Conservation (phyloP, 2,113 vertebrate genomes). For the Bucco capensis region DNA sequence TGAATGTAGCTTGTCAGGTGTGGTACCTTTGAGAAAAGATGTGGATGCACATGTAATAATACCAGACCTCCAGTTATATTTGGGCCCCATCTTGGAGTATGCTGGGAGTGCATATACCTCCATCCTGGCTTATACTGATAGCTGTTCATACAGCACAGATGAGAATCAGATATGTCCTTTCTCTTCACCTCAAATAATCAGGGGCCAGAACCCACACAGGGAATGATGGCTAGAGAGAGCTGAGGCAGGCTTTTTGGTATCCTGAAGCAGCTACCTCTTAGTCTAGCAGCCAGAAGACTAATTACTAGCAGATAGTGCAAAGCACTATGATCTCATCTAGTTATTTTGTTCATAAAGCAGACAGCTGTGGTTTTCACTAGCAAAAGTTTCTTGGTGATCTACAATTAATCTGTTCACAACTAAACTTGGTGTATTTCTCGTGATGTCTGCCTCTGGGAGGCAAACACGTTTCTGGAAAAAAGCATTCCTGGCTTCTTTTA, state of each 20-base stretch:
- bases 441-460: not conserved
- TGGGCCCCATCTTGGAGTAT: not conserved
- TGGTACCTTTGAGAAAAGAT: not conserved
- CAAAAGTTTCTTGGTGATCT: not conserved
- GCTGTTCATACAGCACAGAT: not conserved
- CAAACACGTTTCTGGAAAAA: not conserved
- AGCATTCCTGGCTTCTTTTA: not conserved
- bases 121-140: not conserved
- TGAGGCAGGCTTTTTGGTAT: not conserved
- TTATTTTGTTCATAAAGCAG: not conserved
- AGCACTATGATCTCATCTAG: not conserved
- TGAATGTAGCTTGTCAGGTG: not conserved
- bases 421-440: not conserved
- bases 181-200: not conserved
- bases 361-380: not conserved
- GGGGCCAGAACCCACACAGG: not conserved
- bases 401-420: not conserved
- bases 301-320: not conserved
- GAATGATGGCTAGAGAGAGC: not conserved
- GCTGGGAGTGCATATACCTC: not conserved
- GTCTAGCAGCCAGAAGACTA: not conserved
- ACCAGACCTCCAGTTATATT: not conserved
- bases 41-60: not conserved
- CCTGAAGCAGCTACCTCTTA: not conserved
- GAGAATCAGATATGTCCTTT: not conserved